phyloP scores from a whole-genome alignment of 2,888 invertebrate genomes.

The Yponomeuta malinellus region DNA sequence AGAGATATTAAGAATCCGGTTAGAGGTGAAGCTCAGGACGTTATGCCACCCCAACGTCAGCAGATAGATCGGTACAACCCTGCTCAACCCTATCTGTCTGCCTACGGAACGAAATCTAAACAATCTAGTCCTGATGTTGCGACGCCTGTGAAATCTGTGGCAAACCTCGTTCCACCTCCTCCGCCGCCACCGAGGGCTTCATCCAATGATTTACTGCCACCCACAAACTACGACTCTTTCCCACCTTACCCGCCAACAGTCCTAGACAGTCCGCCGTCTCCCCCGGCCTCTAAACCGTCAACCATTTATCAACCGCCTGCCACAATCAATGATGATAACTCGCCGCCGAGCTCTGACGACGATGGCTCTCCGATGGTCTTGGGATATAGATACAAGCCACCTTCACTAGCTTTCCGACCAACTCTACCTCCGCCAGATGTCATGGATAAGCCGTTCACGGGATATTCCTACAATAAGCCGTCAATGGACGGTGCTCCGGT shows the following conservation, averaged over 20 bases:
- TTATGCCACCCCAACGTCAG: slow-evolving; percentile 32
- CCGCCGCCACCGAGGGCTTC: slow-evolving; percentile 42
- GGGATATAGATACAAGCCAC: slow-evolving; percentile 54
- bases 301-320: slow-evolving; percentile 37
- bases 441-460: slow-evolving; percentile 42
- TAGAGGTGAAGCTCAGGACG: slow-evolving; percentile 63
- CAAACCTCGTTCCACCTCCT: slow-evolving; percentile 55
- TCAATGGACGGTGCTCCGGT: slow-evolving; percentile 34
- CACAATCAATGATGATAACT: slow-evolving; percentile 24
- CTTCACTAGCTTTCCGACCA: slow-evolving; percentile 40
- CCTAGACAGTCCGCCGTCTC: slow-evolving; percentile 23
- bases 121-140: slow-evolving; percentile 34
- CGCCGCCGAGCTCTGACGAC: slow-evolving; percentile 29
- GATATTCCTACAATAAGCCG: slow-evolving; percentile 61
- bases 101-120: slow-evolving; percentile 49
- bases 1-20: slow-evolving; percentile 52
- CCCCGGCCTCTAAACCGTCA: slow-evolving; percentile 21
- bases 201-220: slow-evolving; percentile 50
- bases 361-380: slow-evolving; percentile 38
- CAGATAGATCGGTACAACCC: slow-evolving; percentile 67
- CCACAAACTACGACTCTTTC: slow-evolving; percentile 58
- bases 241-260: slow-evolving; percentile 50
- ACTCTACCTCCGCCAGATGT: slow-evolving; percentile 38
- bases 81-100: slow-evolving; percentile 63
- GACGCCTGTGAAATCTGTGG: slow-evolving; percentile 38